Percentiles rank a stretch among this genome's conserved stretches.
Evolutionary conservation across 2,797 vertebrate genomes (phyloP).

Genomic region (Rhabdophis nuchalis): DNA sequence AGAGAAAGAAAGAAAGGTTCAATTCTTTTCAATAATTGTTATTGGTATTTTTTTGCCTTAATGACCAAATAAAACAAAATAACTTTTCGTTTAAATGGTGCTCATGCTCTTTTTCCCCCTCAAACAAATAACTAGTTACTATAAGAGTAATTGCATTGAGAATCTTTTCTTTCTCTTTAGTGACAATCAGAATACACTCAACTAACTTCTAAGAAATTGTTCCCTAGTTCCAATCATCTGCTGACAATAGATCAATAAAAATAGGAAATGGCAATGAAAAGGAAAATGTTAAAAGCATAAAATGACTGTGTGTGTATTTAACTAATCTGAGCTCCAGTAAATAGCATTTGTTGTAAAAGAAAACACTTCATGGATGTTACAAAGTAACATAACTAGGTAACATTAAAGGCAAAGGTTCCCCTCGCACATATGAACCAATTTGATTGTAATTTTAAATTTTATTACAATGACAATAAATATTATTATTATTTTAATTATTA

Average conservation of each 20-base stretch:
- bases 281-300: background rate
- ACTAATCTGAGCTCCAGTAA: background rate
- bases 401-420: too few relatives aligned
- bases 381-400: background rate
- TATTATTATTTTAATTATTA: too few relatives aligned
- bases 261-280: background rate
- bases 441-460: too few relatives aligned
- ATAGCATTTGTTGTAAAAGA: background rate
- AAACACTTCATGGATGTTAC: background rate
- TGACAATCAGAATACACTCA: background rate
- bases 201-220: background rate
- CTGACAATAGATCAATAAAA: background rate
- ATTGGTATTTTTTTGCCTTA: background rate
- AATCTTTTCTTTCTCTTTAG: background rate
- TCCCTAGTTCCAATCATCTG: background rate
- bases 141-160: conserved; percentile 5
- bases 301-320: background rate
- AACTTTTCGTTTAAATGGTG: background rate
- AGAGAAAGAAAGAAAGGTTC: background rate
- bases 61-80: background rate
- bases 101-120: background rate
- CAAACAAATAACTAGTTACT: background rate
- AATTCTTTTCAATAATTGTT: background rate
- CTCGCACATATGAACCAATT: too few relatives aligned
- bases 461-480: too few relatives aligned